Base-by-base conservation (phyloP, 2,113 vertebrate species). In the Phalacrocorax carbo region DNA sequence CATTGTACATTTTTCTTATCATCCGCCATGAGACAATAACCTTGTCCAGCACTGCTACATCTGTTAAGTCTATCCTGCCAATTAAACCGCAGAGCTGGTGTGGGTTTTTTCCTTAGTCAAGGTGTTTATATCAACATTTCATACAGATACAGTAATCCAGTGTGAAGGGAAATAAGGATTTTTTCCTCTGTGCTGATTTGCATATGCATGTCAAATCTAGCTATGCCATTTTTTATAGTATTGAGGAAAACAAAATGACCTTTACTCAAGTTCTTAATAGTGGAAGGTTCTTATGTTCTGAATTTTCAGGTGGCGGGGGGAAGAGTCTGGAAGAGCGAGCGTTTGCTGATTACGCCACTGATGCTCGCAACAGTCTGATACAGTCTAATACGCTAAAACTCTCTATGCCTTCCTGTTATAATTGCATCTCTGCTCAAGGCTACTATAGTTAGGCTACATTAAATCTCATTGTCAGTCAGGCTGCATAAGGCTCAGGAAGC, bases 351-450 rank as follows among this genome's bases (percentile, higher is more conserved):
- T 96, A 88, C 16, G 5, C 88, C 26, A 14, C 15, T 81, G 92
- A 93, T 94, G 96, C 90, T 82, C 55, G 17, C 93, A 86, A 91
- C 84, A 87, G 90, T 60, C 92, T 69, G 93, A 96, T 96, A 78
- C 90, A 83, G 66, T 96, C 83, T 38, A 30, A 95, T 96, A 94
- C 88, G 93, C 87, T 90, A 83, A 93, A 97, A 94, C 89, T 96
- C 93, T 92, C 87, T 32, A 12, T 90, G 89, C 55, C 55, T 93
- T 91, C 88, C 93, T 94, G 78, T 97, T 97, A 79, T 97, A 96
- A 96, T 96, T 94, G 97, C 92, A 42, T 97, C 94, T 97, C 84
- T 94, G 97, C 98, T 98, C 97, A 97, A 97, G 98, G 97, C 97
- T 97, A 91, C 96, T 97, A 42, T 95, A 90, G 95, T 98, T 97